Evolutionary conservation across 2,113 vertebrate species (phyloP), one percentile per base, ranked within the genome.

Genomic region (Scalopus aquaticus): DNA sequence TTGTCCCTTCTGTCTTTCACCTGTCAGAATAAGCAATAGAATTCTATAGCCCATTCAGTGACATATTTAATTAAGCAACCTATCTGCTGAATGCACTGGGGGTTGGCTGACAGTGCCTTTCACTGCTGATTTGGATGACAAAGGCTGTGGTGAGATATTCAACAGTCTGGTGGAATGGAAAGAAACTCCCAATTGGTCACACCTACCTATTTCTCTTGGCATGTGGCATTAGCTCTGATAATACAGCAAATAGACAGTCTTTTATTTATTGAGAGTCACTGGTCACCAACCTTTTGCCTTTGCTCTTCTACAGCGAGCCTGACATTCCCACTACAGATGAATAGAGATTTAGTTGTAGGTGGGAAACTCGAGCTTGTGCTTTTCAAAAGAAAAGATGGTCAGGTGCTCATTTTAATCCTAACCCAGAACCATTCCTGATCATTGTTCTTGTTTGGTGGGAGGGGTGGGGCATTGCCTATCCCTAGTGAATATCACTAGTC

Each of bases 31-130:
- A 81, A 67, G 83, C 95, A 91, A 82, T 72, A 89, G 95, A 88
- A 95, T 97, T 96, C 94, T 96, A 91, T 81, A 81, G 69, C 0
- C 62, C 81, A 94, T 97, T 97, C 26, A 56, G 46, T 1, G 0
- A 35, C 82, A 82, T 97, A 80, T 97, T 98, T 98, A 97, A 97
- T 97, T 96, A 97, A 96, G 95, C 19, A 62, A 97, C 95, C 95
- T 95, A 62, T 97, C 54, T 35, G 49, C 93, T 93, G 82, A 81
- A 96, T 35, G 6, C 62, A n/a, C 87, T 30, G 16, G 9, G 80
- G 72, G 44, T 76, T 97, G 95, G 88, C 84, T 91, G 81, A 90
- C 97, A 88, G 58, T 15, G 28, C 64, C 81, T 97, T 96, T 95
- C 32, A 22, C 64, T 87, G 94, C 84, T 65, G 81, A 97, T 67